phyloP scores from a whole-genome alignment of 92 coral and sea anemone species.

The Porites cylindrica region DNA sequence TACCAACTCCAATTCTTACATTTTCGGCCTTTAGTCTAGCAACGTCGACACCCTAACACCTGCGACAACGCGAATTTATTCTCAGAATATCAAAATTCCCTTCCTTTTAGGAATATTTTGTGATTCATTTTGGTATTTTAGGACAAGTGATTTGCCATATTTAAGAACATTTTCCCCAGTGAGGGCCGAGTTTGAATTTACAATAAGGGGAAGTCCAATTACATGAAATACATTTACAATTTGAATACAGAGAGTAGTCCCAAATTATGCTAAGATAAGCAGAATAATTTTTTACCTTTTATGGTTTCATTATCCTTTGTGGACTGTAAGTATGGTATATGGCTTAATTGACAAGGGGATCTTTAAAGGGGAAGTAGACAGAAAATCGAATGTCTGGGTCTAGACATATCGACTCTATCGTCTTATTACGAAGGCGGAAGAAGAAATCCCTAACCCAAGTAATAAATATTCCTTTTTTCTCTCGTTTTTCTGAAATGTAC shows the following conservation, averaged over 20 bases:
- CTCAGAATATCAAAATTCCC: neutral
- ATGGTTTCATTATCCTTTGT: neutral
- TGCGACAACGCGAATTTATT: neutral
- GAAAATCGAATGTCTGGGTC: too few relatives aligned
- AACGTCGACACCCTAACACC: too few relatives aligned
- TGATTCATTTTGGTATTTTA: neutral
- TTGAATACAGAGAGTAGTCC: neutral
- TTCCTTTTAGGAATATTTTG: too few relatives aligned
- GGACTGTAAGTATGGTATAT: neutral
- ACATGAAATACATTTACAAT: neutral
- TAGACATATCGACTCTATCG: neutral
- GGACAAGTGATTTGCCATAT: neutral
- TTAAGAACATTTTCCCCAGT: neutral
- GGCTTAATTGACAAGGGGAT: conserved; percentile 9
- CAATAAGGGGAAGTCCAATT: neutral
- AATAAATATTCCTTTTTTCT: neutral
- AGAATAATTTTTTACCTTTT: neutral
- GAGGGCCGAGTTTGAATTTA: neutral
- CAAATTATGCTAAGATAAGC: too few relatives aligned
- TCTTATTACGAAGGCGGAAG: conserved; percentile 1
- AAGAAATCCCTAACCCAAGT: neutral
- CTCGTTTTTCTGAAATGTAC: neutral
- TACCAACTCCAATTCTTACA: too few relatives aligned
- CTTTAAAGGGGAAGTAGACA: neutral
- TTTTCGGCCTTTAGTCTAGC: too few relatives aligned